Evolutionary conservation across 2,113 vertebrate genomes (phyloP), one percentile per base, ranked within the genome.

Genomic region (Anarhynchus alexandrinus): DNA sequence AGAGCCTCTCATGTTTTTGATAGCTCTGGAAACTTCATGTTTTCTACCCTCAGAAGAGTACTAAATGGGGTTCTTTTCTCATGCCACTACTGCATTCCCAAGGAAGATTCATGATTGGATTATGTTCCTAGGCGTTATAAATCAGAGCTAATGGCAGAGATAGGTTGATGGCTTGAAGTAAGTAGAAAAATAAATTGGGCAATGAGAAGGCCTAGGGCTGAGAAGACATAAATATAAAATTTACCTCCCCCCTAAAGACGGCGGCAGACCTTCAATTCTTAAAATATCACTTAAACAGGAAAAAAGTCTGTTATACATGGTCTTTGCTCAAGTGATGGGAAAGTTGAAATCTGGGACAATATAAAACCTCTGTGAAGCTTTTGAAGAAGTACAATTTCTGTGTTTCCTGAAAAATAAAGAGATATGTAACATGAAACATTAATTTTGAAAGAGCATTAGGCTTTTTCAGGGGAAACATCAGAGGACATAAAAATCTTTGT

Each of bases 101-200:
- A 92, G 83, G 92, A 98, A 98, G 97, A 98, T 98, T 98, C 97
- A 98, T 95, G 95, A 93, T 88, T 97, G 94, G 97, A 96, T 98
- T 98, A 96, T 95, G 86, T 98, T 98, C 97, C 87, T 88, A 83
- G 86, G 90, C 26, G 16, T 91, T 96, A 97, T 98, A 98, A 98
- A 98, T 98, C 98, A 98, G 88, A 92, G 71, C 51, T 87, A 96
- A 97, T 94, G 97, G 97, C 97, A 98, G 92, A 95, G 95, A 96
- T 96, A 96, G 96, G 92, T 94, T 98, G 97, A 97, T 93, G 88
- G 96, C 83, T 97, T 96, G 96, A 97, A 98, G 88, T 96, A 97
- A 97, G 97, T 97, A 86, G 91, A 97, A 97, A 98, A 98, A 98
- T 98, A 97, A 97, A 98, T 97, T 89, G 95, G 87, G 59, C 91